Evolutionary conservation across 2,113 vertebrate genomes (phyloP), one percentile per base, ranked within the genome.

Genomic region (Orthonyx spaldingii): DNA sequence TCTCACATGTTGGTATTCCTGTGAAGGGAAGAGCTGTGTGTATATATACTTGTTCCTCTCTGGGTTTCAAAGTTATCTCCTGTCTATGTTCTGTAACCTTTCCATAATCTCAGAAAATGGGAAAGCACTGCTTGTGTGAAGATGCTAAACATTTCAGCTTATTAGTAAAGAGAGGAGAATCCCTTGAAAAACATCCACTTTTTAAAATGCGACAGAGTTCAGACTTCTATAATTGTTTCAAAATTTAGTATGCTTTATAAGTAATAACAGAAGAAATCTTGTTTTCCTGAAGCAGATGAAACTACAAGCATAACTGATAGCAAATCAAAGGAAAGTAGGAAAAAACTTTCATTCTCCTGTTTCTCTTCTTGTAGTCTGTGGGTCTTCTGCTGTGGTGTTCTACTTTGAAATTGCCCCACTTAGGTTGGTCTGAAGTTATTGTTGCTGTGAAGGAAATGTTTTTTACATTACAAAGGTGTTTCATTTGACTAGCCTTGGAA

Each of bases 341-440:
- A 56, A 37, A 57, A 32, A 47, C 72, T 95, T 95, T 84, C 49
- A 89, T 96, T 55, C 16, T 89, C 17, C 33, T 53, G 5, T 60
- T 64, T 64, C 16, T 23, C 4, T 3, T 74, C 35, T 87, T 69
- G 18, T 64, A 77, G 56, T 74, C 47, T 65, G 61, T 72, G 71
- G 82, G 46, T 90, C 86, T 84, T 87, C 52, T 15, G 20, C 80
- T 69, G 55, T 59, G 35, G 37, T 64, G 27, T 77, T 92, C 64
- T 84, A 3, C 93, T 96, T 93, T 95, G 95, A 93, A 93, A 96
- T 84, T 82, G 56, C 65, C 79, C 33, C 69, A 41, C 30, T 89
- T 95, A 83, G 22, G 61, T 55, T 94, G 90, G 61, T 89, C 80
- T 96, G 88, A 89, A 92, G 86, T 92, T 92, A 81, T 19, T 87